Evolutionary conservation across 2,888 invertebrate species (phyloP).

Genomic region (Ryuthela nishihirai): DNA sequence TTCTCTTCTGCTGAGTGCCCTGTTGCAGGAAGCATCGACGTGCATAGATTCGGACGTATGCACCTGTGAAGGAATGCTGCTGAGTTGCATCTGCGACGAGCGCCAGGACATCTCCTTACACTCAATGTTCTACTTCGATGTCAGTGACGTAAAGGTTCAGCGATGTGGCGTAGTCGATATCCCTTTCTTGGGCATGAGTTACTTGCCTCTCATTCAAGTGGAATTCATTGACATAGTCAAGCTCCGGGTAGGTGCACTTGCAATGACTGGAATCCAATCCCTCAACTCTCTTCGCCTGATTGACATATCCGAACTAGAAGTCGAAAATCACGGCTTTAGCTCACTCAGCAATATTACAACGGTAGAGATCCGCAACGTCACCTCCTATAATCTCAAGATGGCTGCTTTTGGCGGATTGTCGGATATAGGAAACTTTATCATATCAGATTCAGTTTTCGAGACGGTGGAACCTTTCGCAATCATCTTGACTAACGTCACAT

Average conservation of each 20-base stretch:
- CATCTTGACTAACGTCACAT: constrained; percentile 1
- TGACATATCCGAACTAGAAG: constrained; percentile 1
- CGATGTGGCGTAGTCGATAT: constrained; percentile 2
- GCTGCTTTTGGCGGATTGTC: constrained; percentile 1
- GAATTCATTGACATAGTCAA: constrained; percentile 4
- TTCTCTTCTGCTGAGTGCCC: too few species aligned
- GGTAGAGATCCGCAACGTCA: constrained; percentile 3
- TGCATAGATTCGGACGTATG: too few species aligned
- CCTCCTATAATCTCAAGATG: neutral
- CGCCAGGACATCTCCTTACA: constrained; percentile 2
- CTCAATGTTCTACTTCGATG: neutral
- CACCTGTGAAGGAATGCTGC: too few species aligned
- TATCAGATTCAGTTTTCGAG: constrained; percentile 1
- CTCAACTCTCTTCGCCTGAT: neutral
- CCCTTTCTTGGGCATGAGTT: neutral
- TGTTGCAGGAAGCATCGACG: too few species aligned
- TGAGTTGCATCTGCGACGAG: constrained; percentile 1
- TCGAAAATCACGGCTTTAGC: constrained; percentile 1
- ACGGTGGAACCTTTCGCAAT: neutral
- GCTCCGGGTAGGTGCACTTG: neutral
- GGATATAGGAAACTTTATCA: neutral
- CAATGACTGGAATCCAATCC: neutral
- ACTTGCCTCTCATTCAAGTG: neutral
- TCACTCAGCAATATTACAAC: neutral
- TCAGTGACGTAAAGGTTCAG: constrained; percentile 4